These are phyloP conservation scores for Carollia perspicillata DNA, from an alignment of 2,113 vertebrate species.

Conservation along the genomic window DNA sequence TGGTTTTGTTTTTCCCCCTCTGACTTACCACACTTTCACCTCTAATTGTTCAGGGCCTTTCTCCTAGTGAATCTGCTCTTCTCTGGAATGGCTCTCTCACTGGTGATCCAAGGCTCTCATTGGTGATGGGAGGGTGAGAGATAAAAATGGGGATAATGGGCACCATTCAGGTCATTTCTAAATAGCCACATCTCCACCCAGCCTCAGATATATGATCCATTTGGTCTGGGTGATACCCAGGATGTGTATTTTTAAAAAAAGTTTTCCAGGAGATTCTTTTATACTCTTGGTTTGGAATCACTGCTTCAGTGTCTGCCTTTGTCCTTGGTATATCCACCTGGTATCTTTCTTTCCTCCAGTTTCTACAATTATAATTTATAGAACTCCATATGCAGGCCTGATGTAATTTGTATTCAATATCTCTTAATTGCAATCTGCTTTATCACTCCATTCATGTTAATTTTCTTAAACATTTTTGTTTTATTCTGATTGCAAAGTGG, in stretches of 20 bases:
- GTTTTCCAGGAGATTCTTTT: neutral
- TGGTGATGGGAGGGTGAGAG: neutral
- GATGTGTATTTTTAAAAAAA: neutral
- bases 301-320: neutral
- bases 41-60: neutral
- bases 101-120: neutral
- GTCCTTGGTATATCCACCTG: neutral
- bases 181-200: neutral
- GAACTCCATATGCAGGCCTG: neutral
- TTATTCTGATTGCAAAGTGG: neutral
- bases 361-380: neutral
- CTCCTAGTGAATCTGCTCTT: neutral
- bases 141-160: neutral
- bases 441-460: neutral
- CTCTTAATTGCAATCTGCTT: neutral
- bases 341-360: neutral
- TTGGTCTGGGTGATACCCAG: neutral
- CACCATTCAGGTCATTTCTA: neutral
- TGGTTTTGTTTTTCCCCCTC: neutral
- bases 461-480: neutral
- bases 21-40: neutral
- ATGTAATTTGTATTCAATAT: neutral
- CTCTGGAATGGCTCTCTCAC: neutral
- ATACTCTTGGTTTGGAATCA: neutral
- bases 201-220: neutral